Evolutionary conservation across 2,888 invertebrate genomes (phyloP), one percentile per base, ranked within the genome.

Genomic region (Xestia ashworthii): DNA sequence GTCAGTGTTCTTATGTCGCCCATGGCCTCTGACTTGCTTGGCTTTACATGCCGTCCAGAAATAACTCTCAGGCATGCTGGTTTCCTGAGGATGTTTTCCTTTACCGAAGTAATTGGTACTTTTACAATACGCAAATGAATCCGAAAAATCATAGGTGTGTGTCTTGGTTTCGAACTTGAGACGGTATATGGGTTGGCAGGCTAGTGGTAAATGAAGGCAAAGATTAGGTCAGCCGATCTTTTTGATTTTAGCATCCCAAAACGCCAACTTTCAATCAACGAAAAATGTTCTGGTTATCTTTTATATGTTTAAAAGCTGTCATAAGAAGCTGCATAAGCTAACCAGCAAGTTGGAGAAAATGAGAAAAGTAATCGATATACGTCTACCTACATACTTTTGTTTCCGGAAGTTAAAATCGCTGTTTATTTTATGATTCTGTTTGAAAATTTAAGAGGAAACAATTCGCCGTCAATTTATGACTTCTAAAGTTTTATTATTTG

Each of bases 371-470:
- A 82, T 62, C 58, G 19, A 77, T 62, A 74, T 53, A 55, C 16
- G 5, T 76, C 32, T 44, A 50, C n/a, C 0, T 46, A 53, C 70
- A 53, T 68, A 67, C 38, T 68, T 71, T 69, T 74, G 48, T 70
- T 76, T 77, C 62, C 76, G 41, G 46, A 62, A n/a, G 9, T 80
- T 69, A 79, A 83, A 78, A 86, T 73, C 44, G 68, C 44, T 72
- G 67, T 70, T 82, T 82, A 76, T 78, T 85, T 81, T 72, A 85
- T 74, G 65, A 79, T 74, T 73, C 55, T 44, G 48, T 85, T 78
- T 71, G 41, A 16, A 71, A 76, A 71, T 69, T 82, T 48, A 71
- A 65, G 50, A 67, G 64, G 41, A 50, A 76, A 77, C 62, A 71
- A 81, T 76, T 78, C 69, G n/a, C 19, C 25, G 53, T 55, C 73